Conservation (phyloP, 1,140 invertebrate genomes). For the Sweltsa coloradensis region DNA sequence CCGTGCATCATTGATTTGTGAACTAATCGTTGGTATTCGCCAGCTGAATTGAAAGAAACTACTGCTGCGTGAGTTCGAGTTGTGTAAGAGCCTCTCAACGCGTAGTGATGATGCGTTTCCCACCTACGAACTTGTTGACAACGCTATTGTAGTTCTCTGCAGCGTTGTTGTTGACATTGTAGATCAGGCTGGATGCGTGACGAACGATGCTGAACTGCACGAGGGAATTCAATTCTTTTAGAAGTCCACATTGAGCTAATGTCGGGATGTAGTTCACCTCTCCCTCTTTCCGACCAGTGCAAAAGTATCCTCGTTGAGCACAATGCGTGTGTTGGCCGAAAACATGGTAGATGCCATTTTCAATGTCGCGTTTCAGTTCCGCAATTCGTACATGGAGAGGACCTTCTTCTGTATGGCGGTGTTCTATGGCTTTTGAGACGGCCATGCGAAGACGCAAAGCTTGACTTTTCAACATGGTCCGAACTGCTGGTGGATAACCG, state of each 20-base stretch:
- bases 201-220: not conserved
- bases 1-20: conserved; percentile 1
- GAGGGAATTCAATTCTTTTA: too few relatives aligned
- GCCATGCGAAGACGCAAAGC: too few relatives aligned
- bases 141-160: conserved; percentile 27
- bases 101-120: conserved; percentile 27
- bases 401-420: too few relatives aligned
- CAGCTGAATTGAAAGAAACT: conserved; percentile 11
- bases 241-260: conserved; percentile 10
- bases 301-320: conserved; percentile 16
- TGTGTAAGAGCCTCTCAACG: conserved; percentile 20
- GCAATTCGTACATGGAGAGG: too few relatives aligned
- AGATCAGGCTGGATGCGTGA: conserved; percentile 21
- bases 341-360: conserved; percentile 23
- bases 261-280: conserved; percentile 18
- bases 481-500: too few relatives aligned
- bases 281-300: conserved; percentile 12
- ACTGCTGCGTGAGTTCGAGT: conserved; percentile 21
- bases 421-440: too few relatives aligned
- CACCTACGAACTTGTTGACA: conserved; percentile 24
- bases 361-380: conserved; percentile 21
- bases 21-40: not conserved
- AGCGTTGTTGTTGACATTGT: conserved; percentile 28
- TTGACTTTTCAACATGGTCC: too few relatives aligned
- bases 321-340: conserved; percentile 28